These are phyloP conservation scores for Patagioenas fasciata DNA, from an alignment of 2,113 vertebrate genomes.

Conservation along the genomic window DNA sequence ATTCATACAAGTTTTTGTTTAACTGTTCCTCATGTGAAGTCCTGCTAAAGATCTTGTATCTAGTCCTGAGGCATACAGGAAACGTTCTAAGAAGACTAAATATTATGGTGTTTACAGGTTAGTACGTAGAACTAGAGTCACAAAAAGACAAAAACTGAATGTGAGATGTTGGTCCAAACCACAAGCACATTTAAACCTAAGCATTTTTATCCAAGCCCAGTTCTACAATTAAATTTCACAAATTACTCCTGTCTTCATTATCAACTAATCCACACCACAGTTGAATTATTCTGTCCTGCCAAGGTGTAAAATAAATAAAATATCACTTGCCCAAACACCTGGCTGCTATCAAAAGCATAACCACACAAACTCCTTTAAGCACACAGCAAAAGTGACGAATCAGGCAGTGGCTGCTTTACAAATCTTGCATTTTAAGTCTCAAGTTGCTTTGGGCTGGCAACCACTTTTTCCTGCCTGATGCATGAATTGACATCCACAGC, in stretches of 20 bases:
- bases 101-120: not conserved
- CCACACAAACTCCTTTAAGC: not conserved
- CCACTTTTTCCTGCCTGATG: not conserved
- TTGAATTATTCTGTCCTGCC: not conserved
- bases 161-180: not conserved
- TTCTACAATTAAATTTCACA: not conserved
- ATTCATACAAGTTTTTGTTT: conserved; percentile 46
- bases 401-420: not conserved
- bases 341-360: not conserved
- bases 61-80: not conserved
- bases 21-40: conserved; percentile 2
- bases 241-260: not conserved
- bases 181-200: not conserved
- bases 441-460: not conserved
- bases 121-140: conserved; percentile 7
- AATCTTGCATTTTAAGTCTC: not conserved
- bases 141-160: not conserved
- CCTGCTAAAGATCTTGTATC: conserved; percentile 13
- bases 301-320: not conserved
- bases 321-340: not conserved
- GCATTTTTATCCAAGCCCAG: not conserved
- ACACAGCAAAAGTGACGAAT: not conserved
- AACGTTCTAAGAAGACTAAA: not conserved
- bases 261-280: not conserved
- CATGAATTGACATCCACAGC: not conserved